Percentiles rank a stretch among this genome's conserved stretches.
Evolutionary conservation across 1,140 invertebrate species (phyloP).

Genomic region (Ptiloglossa arizonensis): DNA sequence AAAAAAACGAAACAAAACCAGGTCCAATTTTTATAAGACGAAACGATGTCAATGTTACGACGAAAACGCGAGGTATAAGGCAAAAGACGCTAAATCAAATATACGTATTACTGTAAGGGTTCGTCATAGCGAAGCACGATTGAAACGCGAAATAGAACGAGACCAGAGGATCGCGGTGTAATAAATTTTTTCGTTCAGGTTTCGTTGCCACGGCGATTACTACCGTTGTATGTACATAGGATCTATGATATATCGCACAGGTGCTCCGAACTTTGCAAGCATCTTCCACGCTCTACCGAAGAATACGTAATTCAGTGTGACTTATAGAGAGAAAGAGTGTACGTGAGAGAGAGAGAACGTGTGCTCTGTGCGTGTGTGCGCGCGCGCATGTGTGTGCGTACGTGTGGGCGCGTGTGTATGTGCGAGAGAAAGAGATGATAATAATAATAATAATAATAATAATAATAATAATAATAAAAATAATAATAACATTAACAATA

Average conservation of each 20-base stretch:
- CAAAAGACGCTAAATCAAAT: slow-evolving; percentile 46
- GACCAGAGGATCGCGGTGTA: slow-evolving; percentile 1
- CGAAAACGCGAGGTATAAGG: background rate
- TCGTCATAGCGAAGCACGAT: slow-evolving; percentile 33
- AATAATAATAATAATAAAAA: too few species aligned
- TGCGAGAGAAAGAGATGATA: slow-evolving; percentile 25
- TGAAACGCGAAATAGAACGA: background rate
- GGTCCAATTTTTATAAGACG: slow-evolving; percentile 54
- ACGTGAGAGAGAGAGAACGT: background rate
- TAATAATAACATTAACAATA: too few species aligned
- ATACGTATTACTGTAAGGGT: slow-evolving; percentile 56
- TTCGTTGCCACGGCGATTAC: slow-evolving; percentile 43
- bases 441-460: too few species aligned
- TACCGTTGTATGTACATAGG: slow-evolving; percentile 50
- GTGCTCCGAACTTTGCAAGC: slow-evolving; percentile 62
- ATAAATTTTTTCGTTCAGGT: slow-evolving; percentile 31
- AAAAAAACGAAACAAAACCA: slow-evolving; percentile 14
- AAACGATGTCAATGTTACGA: slow-evolving; percentile 28
- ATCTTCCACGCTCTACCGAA: slow-evolving; percentile 71
- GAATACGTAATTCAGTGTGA: slow-evolving; percentile 76
- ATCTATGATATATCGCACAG: slow-evolving; percentile 44
- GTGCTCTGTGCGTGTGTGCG: too few species aligned
- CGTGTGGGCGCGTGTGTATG: too few species aligned
- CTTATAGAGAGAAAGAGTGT: slow-evolving; percentile 61
- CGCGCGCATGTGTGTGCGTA: too few species aligned